Evolutionary conservation across 2,888 invertebrate species (phyloP), one percentile per base, ranked within the genome.

Genomic region (Chesias legatella): DNA sequence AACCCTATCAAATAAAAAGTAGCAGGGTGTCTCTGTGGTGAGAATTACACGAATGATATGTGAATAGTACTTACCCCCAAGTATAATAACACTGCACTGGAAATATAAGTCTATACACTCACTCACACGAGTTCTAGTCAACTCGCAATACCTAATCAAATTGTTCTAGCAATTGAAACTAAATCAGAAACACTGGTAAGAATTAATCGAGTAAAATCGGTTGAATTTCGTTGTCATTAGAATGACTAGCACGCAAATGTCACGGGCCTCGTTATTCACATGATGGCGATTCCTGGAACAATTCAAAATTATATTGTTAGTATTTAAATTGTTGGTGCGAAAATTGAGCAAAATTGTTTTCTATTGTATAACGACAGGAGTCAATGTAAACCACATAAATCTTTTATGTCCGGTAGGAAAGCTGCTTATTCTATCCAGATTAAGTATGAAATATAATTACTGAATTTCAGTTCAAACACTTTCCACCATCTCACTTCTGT

Each of bases 221-320:
- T 54, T 48, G 51, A 54, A 53, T 58, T 50, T 51, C 52, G 46
- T 49, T 30, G 53, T 49, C 60, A 59, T 59, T 57, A 56, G 40
- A 44, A 48, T 61, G 63, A 63, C 63, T 58, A 68, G 60, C 73
- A 77, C 77, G 78, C 74, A 72, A 77, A 78, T 78, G 77, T 70
- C 77, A 74, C 60, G 56, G 47, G 55, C 13, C 56, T 53, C 53
- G 54, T 58, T 57, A 60, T 53, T 54, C 54, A 61, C 59, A 58
- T 58, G 52, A 55, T 53, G 55, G 50, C 53, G 36, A 43, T 56
- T 48, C 50, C 69, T 70, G 69, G 54, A 70, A 69, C 69, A 69
- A 69, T 46, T 55, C 50, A 43, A 58, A 56, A 40, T 40, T 24
- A 35, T 31, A 33, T 34, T 44, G 31, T 33, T 34, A 31, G 10